Evolutionary conservation across 2,888 invertebrate species (phyloP), one percentile per base, ranked within the genome.

Genomic region (Hipparchia sbordonii): DNA sequence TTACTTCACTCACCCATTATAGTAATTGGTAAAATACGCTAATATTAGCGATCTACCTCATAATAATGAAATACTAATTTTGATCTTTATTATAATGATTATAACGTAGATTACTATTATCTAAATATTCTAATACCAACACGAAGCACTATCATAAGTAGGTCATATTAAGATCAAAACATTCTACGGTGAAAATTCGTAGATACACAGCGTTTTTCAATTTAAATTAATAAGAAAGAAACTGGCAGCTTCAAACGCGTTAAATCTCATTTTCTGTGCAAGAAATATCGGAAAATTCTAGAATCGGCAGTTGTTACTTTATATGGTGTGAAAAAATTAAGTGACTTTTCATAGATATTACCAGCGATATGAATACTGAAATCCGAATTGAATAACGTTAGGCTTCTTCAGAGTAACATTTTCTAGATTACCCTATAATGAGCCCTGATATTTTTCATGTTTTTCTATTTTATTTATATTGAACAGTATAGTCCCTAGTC

Each of bases 171-270:
- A 61, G n/a, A 45, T 61, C 39, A 8, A 9, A 63, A 63, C 63
- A 46, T 48, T 63, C 48, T 48, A 48, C 48, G 46, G 2, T 9
- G 13, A 51, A 23, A 63, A 63, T 23, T 51, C 7, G 48, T n/a
- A 51, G 13, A 63, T 48, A 48, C 48, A 48, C 48, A 13, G 46
- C 46, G 23, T 13, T 63, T 39, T 63, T 63, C 48, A 48, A 63
- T 63, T 63, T 48, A 63, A 48, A 13, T 63, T 63, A 63, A 48
- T 63, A 51, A 5, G 23, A 23, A 63, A 63, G 63, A 63, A 63
- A 63, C 10, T 23, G 63, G 46, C 46, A 46, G 62, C 13, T 48
- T 23, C 48, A n/a, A 48, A 48, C 13, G 48, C 46, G 23, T 63
- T 63, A 12, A 45, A 61, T 63, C 13, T 63, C 63, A 63, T 63